Evolutionary conservation across 30 jellyfish, hydroid and myxozoan genomes (phyloP).

Genomic region (Hydra vulgaris): DNA sequence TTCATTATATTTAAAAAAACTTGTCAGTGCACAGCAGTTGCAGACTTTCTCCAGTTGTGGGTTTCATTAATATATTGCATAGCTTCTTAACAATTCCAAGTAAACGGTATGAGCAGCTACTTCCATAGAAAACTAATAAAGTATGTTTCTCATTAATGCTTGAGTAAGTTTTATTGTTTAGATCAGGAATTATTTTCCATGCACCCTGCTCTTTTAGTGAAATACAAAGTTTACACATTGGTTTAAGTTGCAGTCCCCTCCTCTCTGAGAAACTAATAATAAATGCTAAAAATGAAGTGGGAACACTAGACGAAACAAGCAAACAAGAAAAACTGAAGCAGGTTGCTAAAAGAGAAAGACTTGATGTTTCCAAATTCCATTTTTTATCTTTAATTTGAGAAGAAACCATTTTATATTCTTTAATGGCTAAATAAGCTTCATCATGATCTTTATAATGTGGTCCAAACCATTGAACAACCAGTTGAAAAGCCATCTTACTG

Average conservation of each 20-base stretch:
- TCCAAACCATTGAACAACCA: conserved; percentile 27
- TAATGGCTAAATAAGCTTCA: background rate
- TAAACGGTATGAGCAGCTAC: conserved; percentile 5
- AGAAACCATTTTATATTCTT: background rate
- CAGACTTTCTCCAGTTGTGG: conserved; percentile 14
- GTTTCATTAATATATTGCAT: background rate
- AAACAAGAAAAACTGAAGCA: conserved; percentile 7
- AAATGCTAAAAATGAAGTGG: conserved; percentile 5
- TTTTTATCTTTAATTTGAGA: background rate
- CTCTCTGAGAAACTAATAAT: background rate
- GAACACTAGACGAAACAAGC: conserved; percentile 17
- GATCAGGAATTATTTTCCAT: background rate
- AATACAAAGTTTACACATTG: conserved; percentile 1
- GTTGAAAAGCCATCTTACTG: background rate
- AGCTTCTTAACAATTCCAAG: conserved; percentile 14
- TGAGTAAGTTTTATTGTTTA: background rate
- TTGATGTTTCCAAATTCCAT: conserved; percentile 1
- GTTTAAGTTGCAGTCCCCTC: background rate
- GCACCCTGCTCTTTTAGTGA: background rate
- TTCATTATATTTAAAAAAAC: background rate
- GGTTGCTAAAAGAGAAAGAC: background rate
- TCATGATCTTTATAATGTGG: conserved; percentile 11
- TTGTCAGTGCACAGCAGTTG: background rate
- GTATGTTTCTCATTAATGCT: background rate
- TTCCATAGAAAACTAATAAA: conserved; percentile 8